Evolutionary conservation across 2,888 invertebrate genomes (phyloP).

Genomic region (Amiota communis): DNA sequence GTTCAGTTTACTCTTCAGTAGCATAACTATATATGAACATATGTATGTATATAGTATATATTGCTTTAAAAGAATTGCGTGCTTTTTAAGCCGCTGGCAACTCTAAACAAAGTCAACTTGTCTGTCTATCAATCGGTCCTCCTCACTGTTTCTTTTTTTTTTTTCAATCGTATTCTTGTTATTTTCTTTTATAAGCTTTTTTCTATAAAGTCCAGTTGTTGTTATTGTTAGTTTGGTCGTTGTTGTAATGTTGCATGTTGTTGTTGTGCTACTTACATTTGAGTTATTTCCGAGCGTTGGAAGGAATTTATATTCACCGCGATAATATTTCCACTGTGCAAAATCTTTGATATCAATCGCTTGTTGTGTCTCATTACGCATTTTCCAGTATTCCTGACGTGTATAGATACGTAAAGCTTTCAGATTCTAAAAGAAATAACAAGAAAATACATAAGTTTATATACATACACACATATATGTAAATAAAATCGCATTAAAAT

Average conservation of each 20-base stretch:
- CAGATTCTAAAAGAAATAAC: conserved; percentile 46
- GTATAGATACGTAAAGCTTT: conserved; percentile 47
- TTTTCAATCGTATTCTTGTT: background rate
- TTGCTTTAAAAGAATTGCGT: conserved; percentile 7
- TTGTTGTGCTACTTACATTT: conserved; percentile 56
- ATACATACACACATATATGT: too few relatives aligned
- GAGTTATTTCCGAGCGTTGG: conserved; percentile 57
- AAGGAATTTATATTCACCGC: conserved; percentile 64
- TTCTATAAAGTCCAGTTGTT: background rate
- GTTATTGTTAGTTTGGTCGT: conserved; percentile 18
- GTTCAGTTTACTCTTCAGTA: too few relatives aligned
- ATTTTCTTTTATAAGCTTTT: background rate
- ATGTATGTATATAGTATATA: too few relatives aligned
- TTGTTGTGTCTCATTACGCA: conserved; percentile 30
- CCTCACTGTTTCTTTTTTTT: background rate
- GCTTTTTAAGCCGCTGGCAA: conserved; percentile 17
- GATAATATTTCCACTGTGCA: conserved; percentile 50
- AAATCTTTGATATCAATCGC: conserved; percentile 56
- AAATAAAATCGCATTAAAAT: conserved; percentile 8
- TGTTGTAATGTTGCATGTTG: background rate
- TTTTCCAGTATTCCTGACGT: conserved; percentile 42
- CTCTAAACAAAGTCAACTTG: background rate
- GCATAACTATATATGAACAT: too few relatives aligned
- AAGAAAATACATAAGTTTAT: too few relatives aligned
- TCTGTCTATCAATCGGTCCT: background rate